These are phyloP conservation scores for Sebastes minor DNA, from an alignment of 2,797 vertebrate genomes.

Conservation along the genomic window DNA sequence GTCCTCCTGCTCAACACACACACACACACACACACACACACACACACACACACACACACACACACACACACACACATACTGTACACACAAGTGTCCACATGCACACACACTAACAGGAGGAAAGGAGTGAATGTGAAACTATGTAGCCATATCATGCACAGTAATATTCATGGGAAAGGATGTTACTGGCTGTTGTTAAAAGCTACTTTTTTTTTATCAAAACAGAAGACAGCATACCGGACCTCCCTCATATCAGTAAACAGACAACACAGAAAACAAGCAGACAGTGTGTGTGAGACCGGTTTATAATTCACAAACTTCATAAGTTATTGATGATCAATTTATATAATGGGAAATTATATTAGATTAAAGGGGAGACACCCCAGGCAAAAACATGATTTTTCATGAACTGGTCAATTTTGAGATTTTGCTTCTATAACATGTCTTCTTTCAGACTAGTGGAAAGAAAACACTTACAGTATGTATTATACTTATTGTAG, in stretches of 20 bases:
- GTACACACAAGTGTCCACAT: neutral
- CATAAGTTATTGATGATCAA: neutral
- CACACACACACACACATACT: neutral
- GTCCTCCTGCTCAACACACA: slow-evolving; percentile 34
- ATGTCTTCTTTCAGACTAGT: too few species aligned
- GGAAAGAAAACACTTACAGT: too few species aligned
- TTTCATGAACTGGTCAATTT: too few species aligned
- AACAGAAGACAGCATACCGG: neutral
- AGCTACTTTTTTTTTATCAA: slow-evolving; percentile 9
- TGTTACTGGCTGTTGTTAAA: neutral
- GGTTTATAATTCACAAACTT: neutral
- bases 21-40: neutral
- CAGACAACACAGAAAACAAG: neutral
- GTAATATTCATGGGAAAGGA: slow-evolving; percentile 37
- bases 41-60: neutral
- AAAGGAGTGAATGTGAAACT: slow-evolving; percentile 39
- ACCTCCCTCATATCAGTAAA: slow-evolving; percentile 1
- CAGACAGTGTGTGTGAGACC: neutral
- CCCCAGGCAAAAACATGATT: too few species aligned
- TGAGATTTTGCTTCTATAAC: too few species aligned
- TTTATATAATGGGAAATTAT: neutral
- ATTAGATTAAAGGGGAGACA: neutral
- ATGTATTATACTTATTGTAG: too few species aligned
- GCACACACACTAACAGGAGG: neutral
- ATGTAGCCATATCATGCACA: slow-evolving; percentile 36